A percentile compares a stretch with the other conserved stretches of the same genome.
phyloP scores from a whole-genome alignment of 2,113 vertebrate genomes.

The Gymnorhina tibicen region DNA sequence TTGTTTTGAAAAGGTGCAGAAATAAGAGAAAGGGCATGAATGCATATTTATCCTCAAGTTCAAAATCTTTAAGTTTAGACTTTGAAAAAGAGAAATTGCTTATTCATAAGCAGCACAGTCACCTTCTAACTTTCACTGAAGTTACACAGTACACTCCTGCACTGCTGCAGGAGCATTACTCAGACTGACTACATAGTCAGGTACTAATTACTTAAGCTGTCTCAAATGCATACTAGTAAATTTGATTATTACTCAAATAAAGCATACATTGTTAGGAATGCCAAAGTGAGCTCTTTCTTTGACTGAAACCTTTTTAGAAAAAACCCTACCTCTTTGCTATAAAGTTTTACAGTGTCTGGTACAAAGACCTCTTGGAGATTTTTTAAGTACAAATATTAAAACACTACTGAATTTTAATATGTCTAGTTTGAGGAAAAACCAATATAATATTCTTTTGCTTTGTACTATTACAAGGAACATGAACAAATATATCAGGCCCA shows the following conservation, averaged over 20 bases:
- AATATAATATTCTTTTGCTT: background rate
- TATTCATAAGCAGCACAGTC: background rate
- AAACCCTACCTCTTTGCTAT: background rate
- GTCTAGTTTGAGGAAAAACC: background rate
- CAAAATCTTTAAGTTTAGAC: background rate
- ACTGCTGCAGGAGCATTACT: background rate
- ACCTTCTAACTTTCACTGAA: background rate
- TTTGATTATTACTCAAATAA: constrained; percentile 11
- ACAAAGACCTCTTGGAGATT: background rate
- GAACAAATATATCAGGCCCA: background rate
- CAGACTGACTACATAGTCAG: background rate
- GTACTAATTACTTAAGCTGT: background rate
- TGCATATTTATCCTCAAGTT: background rate
- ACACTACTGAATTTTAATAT: background rate
- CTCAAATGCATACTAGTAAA: background rate
- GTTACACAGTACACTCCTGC: background rate
- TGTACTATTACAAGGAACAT: background rate
- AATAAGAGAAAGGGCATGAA: background rate
- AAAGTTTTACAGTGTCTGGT: constrained; percentile 32
- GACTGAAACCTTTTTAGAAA: background rate
- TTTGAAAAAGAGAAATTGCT: background rate
- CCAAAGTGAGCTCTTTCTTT: background rate
- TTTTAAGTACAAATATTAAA: background rate
- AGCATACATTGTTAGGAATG: background rate
- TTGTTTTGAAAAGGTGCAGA: background rate